A percentile compares a stretch with the other conserved stretches of the same genome.
phyloP scores from a whole-genome alignment of 2,888 invertebrate species.

The Flexamia atlantica region DNA sequence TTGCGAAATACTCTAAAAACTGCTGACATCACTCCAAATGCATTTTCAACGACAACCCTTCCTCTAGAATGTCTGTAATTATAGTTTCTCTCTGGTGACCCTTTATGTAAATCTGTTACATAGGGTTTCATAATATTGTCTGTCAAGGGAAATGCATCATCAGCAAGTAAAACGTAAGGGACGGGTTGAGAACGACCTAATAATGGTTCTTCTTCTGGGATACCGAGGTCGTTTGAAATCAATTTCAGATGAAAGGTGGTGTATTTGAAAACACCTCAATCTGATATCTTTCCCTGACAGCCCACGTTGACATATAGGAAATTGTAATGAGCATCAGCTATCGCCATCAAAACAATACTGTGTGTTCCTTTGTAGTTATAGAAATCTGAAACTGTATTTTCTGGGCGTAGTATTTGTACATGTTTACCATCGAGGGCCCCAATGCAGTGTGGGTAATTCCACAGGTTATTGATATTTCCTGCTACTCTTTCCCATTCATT shows the following conservation, averaged over 20 bases:
- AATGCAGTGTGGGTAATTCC: no score
- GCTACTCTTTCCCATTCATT: no score
- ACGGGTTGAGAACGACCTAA: constrained; percentile 20
- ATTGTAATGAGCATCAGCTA: no score
- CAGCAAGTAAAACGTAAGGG: constrained; percentile 65
- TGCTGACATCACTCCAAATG: constrained; percentile 58
- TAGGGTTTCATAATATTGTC: constrained; percentile 65
- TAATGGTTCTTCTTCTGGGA: constrained; percentile 4
- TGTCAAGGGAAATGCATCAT: constrained; percentile 65
- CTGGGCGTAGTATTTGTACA: no score
- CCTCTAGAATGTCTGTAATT: constrained; percentile 53
- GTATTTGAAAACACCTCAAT: constrained; percentile 43
- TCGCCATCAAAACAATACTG: no score
- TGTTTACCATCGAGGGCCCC: no score
- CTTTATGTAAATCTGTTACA: constrained; percentile 34
- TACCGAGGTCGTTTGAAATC: not conserved
- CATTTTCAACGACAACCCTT: constrained; percentile 48
- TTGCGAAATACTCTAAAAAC: constrained; percentile 56
- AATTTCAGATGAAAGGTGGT: not conserved
- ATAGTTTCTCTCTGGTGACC: constrained; percentile 44
- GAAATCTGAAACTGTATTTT: no score
- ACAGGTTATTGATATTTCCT: no score
- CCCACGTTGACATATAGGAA: constrained; percentile 69
- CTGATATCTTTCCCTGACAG: constrained; percentile 66
- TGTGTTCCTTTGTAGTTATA: no score